Percentiles rank a stretch among this genome's conserved stretches.
Conservation (phyloP, 2,113 vertebrate species). For the Castor canadensis region DNA sequence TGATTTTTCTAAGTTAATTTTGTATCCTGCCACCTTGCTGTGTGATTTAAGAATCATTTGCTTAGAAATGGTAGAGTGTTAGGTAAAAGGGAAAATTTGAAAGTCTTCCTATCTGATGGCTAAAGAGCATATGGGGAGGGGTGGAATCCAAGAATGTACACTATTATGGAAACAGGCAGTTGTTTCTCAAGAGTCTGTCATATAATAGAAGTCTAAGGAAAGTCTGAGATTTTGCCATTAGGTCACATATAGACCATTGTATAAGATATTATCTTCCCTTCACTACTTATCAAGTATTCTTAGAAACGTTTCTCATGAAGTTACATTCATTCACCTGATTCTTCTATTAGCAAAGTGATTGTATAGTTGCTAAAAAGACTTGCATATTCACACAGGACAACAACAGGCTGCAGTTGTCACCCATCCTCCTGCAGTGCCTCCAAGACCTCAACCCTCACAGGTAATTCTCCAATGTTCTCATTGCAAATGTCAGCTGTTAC, state of each 20-base stretch:
- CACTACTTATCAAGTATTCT: background rate
- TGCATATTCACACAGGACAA: constrained; percentile 82
- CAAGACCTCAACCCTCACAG: constrained; percentile 95
- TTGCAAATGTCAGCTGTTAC: background rate
- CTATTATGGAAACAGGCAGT: background rate
- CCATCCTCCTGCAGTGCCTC: constrained; percentile 97
- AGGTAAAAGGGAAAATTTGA: background rate
- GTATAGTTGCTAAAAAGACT: constrained; percentile 7
- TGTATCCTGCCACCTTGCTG: too few species aligned
- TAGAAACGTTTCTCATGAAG: background rate
- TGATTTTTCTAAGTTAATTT: too few species aligned
- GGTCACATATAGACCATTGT: background rate
- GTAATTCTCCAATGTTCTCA: constrained; percentile 76
- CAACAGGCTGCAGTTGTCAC: constrained; percentile 90
- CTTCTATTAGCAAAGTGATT: background rate
- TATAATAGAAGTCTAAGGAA: background rate
- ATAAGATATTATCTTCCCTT: background rate
- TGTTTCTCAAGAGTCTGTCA: background rate
- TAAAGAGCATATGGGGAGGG: background rate
- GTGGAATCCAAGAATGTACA: background rate
- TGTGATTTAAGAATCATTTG: constrained; percentile 16
- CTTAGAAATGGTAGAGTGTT: background rate
- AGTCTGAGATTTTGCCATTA: background rate
- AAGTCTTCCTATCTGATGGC: background rate
- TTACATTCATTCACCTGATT: background rate